Evolutionary conservation across 2,888 invertebrate genomes (phyloP), one percentile per base, ranked within the genome.

Genomic region (Meteorus cinctellus): DNA sequence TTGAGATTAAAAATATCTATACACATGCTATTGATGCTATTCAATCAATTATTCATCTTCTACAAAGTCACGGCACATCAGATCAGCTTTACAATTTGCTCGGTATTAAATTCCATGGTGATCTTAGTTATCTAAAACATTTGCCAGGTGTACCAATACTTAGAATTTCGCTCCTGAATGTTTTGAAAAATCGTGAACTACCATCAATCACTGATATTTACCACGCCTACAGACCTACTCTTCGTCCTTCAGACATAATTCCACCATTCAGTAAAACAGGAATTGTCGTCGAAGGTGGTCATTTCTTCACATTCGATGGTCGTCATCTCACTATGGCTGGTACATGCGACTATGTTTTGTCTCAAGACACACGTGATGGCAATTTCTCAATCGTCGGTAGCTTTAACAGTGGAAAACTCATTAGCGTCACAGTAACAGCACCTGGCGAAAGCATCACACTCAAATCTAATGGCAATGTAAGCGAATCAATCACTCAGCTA

Each of bases 271-370:
- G 85, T 72, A 87, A 86, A 76, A 78, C 81, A 68, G 97, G 94
- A 10, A 92, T 93, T 51, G 88, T 97, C 4, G 91, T 94, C 14
- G 95, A 96, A 86, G 95, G 95, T 1, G 94, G 96, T 84, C 95
- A 97, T 90, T 93, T 96, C 89, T 95, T 96, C 90, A 97, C 96
- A 0, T 97, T 97, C 90, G 98, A 98, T 89, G 95, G 95, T 0
- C 93, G 93, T 81, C 95, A 96, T 87, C 90, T 94, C 81, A 94
- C 94, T 8, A 94, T 96, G 92, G 94, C 94, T 0, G 97, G 96
- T 55, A 92, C 91, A 69, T 98, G 98, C 91, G 94, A 94, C 86
- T 97, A 97, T 89, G 90, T 97, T 0, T 90, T 98, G 6, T 95
- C 94, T 0, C 94, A 96, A 83, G 98, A 98, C 89, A 94, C 94